A percentile compares a stretch with the other conserved stretches of the same genome.
phyloP scores from a whole-genome alignment of 2,888 invertebrate genomes.

The Drosophila paramelanica region DNA sequence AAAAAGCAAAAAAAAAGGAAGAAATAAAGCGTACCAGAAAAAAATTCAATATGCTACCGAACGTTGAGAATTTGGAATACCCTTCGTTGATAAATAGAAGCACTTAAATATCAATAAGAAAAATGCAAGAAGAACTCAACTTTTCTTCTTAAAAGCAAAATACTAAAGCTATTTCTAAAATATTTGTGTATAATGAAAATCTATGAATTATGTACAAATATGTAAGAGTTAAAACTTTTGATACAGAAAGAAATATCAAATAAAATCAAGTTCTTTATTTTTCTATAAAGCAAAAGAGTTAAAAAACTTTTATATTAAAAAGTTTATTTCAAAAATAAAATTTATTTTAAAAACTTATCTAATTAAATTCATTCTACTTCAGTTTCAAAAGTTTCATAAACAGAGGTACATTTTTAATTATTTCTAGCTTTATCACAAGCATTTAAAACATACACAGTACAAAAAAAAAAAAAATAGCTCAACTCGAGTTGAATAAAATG shows the following conservation, averaged over 20 bases:
- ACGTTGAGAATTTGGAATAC: conserved; percentile 16
- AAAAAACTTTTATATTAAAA: no score
- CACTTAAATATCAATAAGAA: neutral
- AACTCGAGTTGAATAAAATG: neutral
- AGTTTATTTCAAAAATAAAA: no score
- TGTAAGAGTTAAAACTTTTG: no score
- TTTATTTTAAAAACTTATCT: no score
- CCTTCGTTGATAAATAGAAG: conserved; percentile 10
- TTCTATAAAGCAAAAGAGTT: neutral
- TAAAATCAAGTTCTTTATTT: no score
- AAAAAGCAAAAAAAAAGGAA: conserved; percentile 9
- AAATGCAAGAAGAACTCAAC: neutral
- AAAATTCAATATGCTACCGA: conserved; percentile 2
- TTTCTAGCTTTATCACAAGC: neutral
- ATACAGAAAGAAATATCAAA: no score
- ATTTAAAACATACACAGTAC: neutral
- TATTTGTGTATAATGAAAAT: no score
- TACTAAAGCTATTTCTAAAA: no score
- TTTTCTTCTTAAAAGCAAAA: no score
- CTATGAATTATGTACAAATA: no score
- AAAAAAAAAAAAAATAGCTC: neutral
- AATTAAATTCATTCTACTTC: no score
- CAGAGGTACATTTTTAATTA: neutral
- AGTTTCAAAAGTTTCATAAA: neutral
- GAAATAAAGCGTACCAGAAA: conserved; percentile 17